Percentiles rank a stretch among this genome's conserved stretches.
Conservation (phyloP, 1,140 invertebrate genomes). For the Hypothenemus hampei region DNA sequence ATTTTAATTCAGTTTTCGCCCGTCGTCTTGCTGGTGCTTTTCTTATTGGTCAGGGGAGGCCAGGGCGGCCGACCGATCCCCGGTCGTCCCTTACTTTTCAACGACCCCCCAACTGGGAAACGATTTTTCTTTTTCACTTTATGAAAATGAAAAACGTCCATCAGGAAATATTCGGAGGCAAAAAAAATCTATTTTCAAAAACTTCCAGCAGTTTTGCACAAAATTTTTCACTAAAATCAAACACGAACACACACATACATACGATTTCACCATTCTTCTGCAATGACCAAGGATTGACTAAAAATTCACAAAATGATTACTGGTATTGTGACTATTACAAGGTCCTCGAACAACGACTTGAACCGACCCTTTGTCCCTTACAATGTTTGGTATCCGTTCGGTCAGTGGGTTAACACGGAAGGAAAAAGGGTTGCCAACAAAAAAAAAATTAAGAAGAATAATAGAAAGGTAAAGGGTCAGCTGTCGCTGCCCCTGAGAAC, state of each 20-base stretch:
- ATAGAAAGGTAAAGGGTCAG: conserved; percentile 21
- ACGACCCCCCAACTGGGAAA: not conserved
- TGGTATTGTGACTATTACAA: too few relatives aligned
- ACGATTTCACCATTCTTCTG: not conserved
- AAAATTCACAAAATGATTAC: too few relatives aligned
- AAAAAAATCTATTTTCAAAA: too few relatives aligned
- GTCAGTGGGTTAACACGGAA: too few relatives aligned
- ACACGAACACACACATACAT: not conserved
- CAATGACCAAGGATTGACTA: not conserved
- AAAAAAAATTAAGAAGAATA: too few relatives aligned
- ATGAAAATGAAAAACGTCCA: not conserved
- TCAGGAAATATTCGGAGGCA: not conserved
- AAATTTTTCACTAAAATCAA: not conserved
- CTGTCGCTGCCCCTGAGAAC: conserved; percentile 14
- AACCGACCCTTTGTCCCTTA: conserved; percentile 9
- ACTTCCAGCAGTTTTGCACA: not conserved
- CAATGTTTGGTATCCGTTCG: conserved; percentile 8
- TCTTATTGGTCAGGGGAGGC: conserved; percentile 25
- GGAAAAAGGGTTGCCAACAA: conserved; percentile 12
- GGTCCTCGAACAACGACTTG: conserved; percentile 7
- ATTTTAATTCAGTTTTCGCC: conserved; percentile 40
- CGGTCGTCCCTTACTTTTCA: conserved; percentile 20
- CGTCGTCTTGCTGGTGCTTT: too few relatives aligned
- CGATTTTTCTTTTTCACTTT: not conserved
- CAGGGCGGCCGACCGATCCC: too few relatives aligned